phyloP scores from a whole-genome alignment of 2,888 invertebrate species.

The Drosophila robusta region DNA sequence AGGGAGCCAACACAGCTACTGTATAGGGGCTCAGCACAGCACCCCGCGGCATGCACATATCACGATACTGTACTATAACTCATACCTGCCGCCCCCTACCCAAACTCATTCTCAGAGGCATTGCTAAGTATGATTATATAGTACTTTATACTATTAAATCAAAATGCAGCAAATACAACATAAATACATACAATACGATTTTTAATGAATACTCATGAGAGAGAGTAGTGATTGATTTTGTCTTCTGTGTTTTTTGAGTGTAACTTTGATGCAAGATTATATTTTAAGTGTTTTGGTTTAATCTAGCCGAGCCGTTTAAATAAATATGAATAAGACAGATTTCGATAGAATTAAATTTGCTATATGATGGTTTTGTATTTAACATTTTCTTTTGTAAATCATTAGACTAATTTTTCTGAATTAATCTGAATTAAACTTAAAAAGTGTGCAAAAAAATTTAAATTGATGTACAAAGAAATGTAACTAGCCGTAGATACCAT shows the following conservation, averaged over 20 bases:
- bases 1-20: slow-evolving; percentile 3
- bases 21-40: neutral
- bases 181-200: slow-evolving; percentile 17
- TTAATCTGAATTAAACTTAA: too few relatives aligned
- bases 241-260: neutral
- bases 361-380: too few relatives aligned
- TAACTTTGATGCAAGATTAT: neutral
- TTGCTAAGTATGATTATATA: slow-evolving; percentile 33
- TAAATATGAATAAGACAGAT: neutral
- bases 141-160: slow-evolving; percentile 16
- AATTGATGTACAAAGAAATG: too few relatives aligned
- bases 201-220: slow-evolving; percentile 38
- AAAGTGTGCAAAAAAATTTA: too few relatives aligned
- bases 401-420: too few relatives aligned
- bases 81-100: neutral
- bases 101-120: neutral
- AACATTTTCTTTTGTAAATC: too few relatives aligned
- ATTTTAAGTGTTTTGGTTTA: neutral
- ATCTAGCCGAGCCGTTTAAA: neutral
- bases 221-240: slow-evolving; percentile 16
- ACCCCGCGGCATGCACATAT: slow-evolving; percentile 19
- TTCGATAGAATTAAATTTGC: too few relatives aligned
- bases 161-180: slow-evolving; percentile 17
- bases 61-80: slow-evolving; percentile 11
- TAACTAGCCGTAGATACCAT: too few relatives aligned